Conservation (phyloP, 1,140 invertebrate genomes). For the Hypothenemus hampei region DNA sequence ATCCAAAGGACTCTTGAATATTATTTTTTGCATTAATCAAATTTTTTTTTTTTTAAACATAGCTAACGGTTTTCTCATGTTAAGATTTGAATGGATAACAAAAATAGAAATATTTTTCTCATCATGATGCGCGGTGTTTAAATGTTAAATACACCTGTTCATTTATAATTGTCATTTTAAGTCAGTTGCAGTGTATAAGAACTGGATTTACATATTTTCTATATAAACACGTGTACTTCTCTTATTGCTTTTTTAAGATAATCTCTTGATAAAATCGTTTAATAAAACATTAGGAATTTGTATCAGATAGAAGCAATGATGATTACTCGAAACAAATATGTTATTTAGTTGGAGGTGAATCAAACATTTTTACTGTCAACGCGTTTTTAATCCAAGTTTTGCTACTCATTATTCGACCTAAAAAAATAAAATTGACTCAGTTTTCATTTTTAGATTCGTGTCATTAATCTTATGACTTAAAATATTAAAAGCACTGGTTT, state of each 20-base stretch:
- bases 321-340: constrained; percentile 4
- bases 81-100: no score
- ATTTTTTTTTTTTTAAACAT: neutral
- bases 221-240: constrained; percentile 22
- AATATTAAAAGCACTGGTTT: neutral
- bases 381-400: neutral
- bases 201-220: constrained; percentile 20
- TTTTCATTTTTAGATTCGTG: constrained; percentile 6
- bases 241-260: constrained; percentile 17
- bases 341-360: neutral
- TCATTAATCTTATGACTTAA: constrained; percentile 16
- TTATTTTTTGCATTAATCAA: neutral
- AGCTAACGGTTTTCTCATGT: neutral
- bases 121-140: no score
- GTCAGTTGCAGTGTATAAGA: constrained; percentile 8
- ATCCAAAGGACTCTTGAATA: constrained; percentile 2
- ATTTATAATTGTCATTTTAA: neutral
- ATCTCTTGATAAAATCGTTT: constrained; percentile 6
- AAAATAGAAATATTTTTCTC: no score
- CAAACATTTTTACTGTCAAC: neutral
- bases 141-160: neutral
- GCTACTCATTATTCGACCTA: constrained; percentile 2
- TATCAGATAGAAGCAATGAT: no score
- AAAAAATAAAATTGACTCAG: constrained; percentile 18
- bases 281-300: neutral